These are phyloP conservation scores for Oscheius sp. DNA, from an alignment of 2,888 invertebrate species.

Conservation along the genomic window DNA sequence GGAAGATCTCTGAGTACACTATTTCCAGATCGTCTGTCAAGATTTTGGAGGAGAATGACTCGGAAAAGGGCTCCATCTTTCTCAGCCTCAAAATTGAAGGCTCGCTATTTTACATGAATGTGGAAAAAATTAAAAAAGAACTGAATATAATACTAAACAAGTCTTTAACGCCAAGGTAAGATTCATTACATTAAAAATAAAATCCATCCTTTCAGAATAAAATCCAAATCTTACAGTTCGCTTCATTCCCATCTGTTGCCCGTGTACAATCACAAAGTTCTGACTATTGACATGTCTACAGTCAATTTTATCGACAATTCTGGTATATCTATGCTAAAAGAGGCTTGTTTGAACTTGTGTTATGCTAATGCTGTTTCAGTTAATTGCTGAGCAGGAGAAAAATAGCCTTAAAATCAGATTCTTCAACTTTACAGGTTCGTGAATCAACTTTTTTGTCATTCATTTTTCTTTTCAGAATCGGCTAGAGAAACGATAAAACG, in stretches of 20 bases:
- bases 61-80: not conserved
- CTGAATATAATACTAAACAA: not conserved
- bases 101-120: conserved; percentile 13
- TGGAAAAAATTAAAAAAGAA: conserved; percentile 12
- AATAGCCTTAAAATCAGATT: not conserved
- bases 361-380: not conserved
- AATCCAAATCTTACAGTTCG: too few species aligned
- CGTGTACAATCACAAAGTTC: not conserved
- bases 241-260: not conserved
- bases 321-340: not conserved
- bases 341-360: not conserved
- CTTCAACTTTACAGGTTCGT: not conserved
- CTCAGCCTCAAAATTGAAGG: conserved; percentile 5
- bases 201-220: not conserved
- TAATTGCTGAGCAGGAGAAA: conserved; percentile 6
- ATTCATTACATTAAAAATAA: not conserved
- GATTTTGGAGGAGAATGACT: too few species aligned
- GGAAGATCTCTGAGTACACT: not conserved
- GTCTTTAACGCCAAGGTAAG: not conserved
- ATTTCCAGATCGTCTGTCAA: too few species aligned
- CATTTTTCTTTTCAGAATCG: not conserved
- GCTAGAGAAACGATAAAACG: not conserved
- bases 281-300: conserved; percentile 10
- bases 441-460: too few species aligned
- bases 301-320: conserved; percentile 17